Evolutionary conservation across 2,113 vertebrate species (phyloP).

Genomic region (Vimba vimba): DNA sequence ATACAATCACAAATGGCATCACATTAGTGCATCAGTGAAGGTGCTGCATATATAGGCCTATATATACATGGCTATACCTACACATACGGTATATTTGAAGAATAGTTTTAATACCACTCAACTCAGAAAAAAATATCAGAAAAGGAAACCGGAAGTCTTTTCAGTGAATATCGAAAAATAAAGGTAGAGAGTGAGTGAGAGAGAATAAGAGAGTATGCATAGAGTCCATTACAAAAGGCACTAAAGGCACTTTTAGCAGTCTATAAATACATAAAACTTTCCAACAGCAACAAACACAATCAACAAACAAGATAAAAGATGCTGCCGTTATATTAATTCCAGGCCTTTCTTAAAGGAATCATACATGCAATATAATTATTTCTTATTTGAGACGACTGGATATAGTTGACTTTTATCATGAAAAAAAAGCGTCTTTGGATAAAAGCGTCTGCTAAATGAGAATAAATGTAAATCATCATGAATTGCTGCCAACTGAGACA

Average conservation of each 20-base stretch:
- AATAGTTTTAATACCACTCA: neutral
- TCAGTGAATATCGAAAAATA: neutral
- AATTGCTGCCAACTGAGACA: neutral
- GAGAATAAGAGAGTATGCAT: constrained; percentile 8
- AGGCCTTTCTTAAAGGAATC: neutral
- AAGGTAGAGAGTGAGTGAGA: constrained; percentile 1
- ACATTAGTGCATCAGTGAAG: neutral
- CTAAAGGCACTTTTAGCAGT: constrained; percentile 22
- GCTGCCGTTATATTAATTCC: neutral
- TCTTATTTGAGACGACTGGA: neutral
- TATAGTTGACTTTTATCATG: neutral
- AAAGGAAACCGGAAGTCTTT: constrained; percentile 10
- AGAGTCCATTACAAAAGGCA: constrained; percentile 44
- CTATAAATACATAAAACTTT: constrained; percentile 49
- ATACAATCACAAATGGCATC: neutral
- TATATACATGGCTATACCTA: neutral
- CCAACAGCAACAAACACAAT: constrained; percentile 33
- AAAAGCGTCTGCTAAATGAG: no score
- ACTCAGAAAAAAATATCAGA: neutral
- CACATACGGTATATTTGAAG: neutral
- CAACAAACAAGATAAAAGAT: neutral
- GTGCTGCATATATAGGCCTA: neutral
- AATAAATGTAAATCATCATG: neutral
- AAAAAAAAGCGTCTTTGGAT: no score
- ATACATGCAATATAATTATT: neutral